Base-by-base conservation (phyloP, 2,797 vertebrate genomes). In the Rhynchonycteris naso region DNA sequence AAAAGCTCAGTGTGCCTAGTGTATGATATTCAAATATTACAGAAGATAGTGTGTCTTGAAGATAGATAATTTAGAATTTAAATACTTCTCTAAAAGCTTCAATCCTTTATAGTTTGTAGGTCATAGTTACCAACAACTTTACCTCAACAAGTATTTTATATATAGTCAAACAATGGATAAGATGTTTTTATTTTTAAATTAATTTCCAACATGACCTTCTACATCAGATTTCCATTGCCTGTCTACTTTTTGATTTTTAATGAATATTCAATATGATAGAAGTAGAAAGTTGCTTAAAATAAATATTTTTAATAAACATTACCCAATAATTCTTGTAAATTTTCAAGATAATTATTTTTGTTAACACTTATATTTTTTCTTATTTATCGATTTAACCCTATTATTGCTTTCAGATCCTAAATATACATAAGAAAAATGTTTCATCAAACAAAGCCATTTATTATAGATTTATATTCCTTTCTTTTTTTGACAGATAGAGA, bases 281-380 rank as follows among this genome's bases (percentile, higher is more conserved):
- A 76, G 28, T 54, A 59, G 18, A 74, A 35, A 87, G 24, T 87
- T 87, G 47, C 75, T 92, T 75, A 92, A 38, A 82, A 87, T 56
- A 84, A 61, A 88, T 21, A 78, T 50, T 80, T 74, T 88, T 43
- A 82, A 12, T 54, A 54, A 91, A 18, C 3, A 76, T 69, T 21
- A 87, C 10, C 15, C 4, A 33, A 59, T 59, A 2, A 76, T 59
- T 82, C 76, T 12, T 75, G 16, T 76, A 69, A 38, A 9, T 69
- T 69, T 61, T 54, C 4, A 5, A 65, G 30, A 66, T 58, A 85
- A 69, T 33, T 68, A 35, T 63, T 90, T 90, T 85, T 56, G 38
- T 52, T 69, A 69, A 69, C 26, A 88, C 7, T 68, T 43, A 59
- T 8, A 30, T 18, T 66, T 19, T 66, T n/a, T 16, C 65, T 66